Percentiles rank a stretch among this genome's conserved stretches.
Evolutionary conservation across 2,113 vertebrate genomes (phyloP).

Genomic region (Gymnorhina tibicen): DNA sequence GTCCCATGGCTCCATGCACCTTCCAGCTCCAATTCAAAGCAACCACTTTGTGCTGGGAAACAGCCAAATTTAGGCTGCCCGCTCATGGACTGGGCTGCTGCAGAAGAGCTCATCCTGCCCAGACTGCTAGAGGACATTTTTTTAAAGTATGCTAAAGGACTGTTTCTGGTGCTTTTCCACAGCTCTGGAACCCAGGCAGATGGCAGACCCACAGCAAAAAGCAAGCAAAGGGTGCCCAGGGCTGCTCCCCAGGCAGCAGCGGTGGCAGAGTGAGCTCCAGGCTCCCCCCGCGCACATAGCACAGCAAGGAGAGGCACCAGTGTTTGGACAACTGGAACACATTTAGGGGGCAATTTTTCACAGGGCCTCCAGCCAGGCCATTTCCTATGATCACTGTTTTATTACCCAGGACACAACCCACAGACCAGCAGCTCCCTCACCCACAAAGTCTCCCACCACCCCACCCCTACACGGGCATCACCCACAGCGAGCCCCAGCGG

Average conservation of each 20-base stretch:
- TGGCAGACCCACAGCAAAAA: constrained; percentile 1
- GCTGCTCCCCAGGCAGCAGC: neutral
- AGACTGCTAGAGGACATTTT: neutral
- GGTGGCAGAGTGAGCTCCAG: neutral
- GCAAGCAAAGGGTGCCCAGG: neutral
- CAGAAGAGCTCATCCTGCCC: neutral
- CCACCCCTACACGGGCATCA: neutral
- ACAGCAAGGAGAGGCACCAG: neutral
- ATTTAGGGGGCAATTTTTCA: constrained; percentile 68
- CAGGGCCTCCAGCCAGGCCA: constrained; percentile 53
- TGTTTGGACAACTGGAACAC: constrained; percentile 84
- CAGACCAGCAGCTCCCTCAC: neutral
- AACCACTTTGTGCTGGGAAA: neutral
- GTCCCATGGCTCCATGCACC: rapidly evolving
- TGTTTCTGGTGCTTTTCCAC: neutral
- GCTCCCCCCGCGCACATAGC: neutral
- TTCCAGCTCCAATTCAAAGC: neutral
- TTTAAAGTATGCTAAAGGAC: neutral
- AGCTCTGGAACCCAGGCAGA: neutral
- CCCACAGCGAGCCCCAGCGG: rapidly evolving
- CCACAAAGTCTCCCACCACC: neutral
- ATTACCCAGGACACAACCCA: constrained; percentile 42
- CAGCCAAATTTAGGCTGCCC: neutral
- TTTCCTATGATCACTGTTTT: constrained; percentile 47
- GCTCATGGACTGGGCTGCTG: neutral